Base-by-base conservation (phyloP, 2,797 vertebrate genomes). In the Philypnodon macrostomus region DNA sequence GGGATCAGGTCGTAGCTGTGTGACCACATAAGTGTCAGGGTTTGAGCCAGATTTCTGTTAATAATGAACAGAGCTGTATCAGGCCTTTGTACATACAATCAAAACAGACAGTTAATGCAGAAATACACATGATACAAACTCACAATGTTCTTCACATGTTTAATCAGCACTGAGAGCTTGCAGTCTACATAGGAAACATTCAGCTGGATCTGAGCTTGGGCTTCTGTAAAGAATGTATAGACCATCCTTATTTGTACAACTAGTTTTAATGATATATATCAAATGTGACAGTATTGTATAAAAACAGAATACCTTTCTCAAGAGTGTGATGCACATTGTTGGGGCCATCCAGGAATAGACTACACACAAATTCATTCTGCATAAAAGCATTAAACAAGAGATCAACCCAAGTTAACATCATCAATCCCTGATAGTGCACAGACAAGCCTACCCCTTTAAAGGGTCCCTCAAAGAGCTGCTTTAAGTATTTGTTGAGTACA, bases 11-110 rank as follows among this genome's bases (percentile, higher is more conserved):
- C 90, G 79, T 54, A 95, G 90, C 47, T 75, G 83, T 1, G 88
- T 92, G 51, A 93, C 87, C 77, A 90, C 92, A 0, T 93, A 91
- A 39, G 92, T 89, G 14, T 91, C 92, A 5, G 93, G 93, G 55
- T 66, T 84, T 1, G 90, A 90, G 53, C 92, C 93, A 31, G 88
- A 86, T 65, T 8, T 83, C 93, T 95, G 81, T 66, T 62, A 12
- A 74, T 18, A 24, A 36, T 3, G 52, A 16, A 24, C 13, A 21
- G 9, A 4, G 1, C 11, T 4, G 13, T 10, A 41, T 32, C 2
- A 12, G 27, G 4, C 18, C 12, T 23, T n/a, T 23, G 4, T 47
- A 7, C 2, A 17, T 21, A 21, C 6, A 24, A 12, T 35, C 21
- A 4, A 46, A 49, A 17, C 23, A 5, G 41, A 3, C 1, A 36